A percentile compares a stretch with the other conserved stretches of the same genome.
phyloP scores from a whole-genome alignment of 2,888 invertebrate genomes.

The Philhelius pedissequus region DNA sequence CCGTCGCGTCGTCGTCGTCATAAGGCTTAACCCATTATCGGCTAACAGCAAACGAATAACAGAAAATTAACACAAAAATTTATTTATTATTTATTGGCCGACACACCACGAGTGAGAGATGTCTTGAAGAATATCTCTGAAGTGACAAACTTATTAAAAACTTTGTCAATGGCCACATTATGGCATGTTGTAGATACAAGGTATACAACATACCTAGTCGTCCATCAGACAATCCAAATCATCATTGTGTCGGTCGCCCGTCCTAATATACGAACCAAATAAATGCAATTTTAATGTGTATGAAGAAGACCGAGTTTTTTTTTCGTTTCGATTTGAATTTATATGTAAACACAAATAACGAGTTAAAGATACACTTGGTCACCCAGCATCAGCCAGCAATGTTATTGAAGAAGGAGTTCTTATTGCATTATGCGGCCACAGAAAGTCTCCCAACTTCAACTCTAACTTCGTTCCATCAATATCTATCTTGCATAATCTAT shows the following conservation, averaged over 20 bases:
- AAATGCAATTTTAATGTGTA: constrained; percentile 46
- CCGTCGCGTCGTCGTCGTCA: no score
- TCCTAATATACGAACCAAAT: constrained; percentile 48
- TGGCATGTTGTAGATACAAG: constrained; percentile 64
- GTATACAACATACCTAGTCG: background rate
- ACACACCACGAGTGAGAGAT: constrained; percentile 49
- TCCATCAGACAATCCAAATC: background rate
- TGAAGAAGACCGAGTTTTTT: background rate
- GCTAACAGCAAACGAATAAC: constrained; percentile 45
- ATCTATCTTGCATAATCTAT: constrained; percentile 1
- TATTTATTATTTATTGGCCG: constrained; percentile 77
- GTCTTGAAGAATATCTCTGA: background rate
- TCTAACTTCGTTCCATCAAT: background rate
- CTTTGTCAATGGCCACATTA: constrained; percentile 67
- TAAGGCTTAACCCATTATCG: constrained; percentile 65
- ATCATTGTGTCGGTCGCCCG: no score
- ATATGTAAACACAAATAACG: constrained; percentile 51
- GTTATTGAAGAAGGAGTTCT: constrained; percentile 29
- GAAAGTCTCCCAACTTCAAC: background rate
- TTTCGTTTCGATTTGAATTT: constrained; percentile 23
- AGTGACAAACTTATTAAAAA: constrained; percentile 68
- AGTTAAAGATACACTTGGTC: constrained; percentile 1
- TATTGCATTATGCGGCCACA: background rate
- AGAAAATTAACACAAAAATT: constrained; percentile 76
- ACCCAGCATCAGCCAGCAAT: background rate